Base-by-base conservation (phyloP, 2,888 invertebrate species). In the Pristionchus exspectatus region DNA sequence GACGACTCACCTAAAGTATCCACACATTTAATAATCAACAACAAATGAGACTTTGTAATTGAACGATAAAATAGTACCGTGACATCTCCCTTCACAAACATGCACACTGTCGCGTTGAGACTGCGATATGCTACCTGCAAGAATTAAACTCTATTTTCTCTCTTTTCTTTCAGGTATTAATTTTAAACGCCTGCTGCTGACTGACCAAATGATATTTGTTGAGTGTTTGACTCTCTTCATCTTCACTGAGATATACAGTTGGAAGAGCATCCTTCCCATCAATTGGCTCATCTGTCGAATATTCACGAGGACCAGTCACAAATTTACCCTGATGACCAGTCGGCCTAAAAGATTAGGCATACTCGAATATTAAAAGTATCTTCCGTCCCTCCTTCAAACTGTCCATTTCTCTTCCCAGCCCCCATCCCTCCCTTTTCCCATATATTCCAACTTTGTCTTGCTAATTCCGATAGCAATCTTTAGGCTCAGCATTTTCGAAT, bases 81-180 rank as follows among this genome's bases (percentile, higher is more conserved):
- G 5, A 77, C 77, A n/a, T 77, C 77, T 77, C 44, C 85, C 54
- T 91, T 91, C 90, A 98, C 96, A 94, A 98, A 97, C 90, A 98
- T 96, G 95, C 97, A 97, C 63, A 98, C 96, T 50, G 98, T 97
- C 10, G 98, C 97, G 96, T 97, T 97, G 83, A 97, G 95, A 12
- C 97, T 97, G 92, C 97, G 96, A 95, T 98, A 98, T 44, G 98
- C 97, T 30, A 98, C 96, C 94, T 98, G 96, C 87, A 93, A 91
- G 2, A 14, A 3, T 12, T 54, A 50, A 10, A 50, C 44, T 50
- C 9, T 44, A 5, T 44, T 3, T 44, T 44, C 9, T 9, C 44
- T 10, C 44, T 10, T 50, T 50, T 50, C 10, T 2, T 87, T 72
- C n/a, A 9, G 5, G 7, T n/a, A 74, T 3, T 38, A 33, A 38